Conservation (phyloP, 2,113 vertebrate species). For the Montifringilla adamsi region DNA sequence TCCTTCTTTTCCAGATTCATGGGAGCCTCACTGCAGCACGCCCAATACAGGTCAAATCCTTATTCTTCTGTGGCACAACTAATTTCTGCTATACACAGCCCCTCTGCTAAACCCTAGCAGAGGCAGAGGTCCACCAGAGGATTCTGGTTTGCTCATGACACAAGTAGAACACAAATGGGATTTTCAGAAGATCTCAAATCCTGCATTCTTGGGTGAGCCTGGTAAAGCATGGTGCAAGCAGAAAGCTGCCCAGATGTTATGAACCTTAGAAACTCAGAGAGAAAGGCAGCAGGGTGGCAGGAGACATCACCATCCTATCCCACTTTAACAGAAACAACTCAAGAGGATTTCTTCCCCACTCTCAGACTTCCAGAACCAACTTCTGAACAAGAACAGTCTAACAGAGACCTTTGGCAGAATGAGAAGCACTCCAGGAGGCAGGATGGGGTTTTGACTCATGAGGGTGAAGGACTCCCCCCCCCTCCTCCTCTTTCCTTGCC, state of each 20-base stretch:
- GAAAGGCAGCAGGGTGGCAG: background rate
- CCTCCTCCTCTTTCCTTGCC: background rate
- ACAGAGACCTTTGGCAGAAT: fast-evolving
- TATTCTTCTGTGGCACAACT: background rate
- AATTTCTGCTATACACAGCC: background rate
- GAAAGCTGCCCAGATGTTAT: background rate
- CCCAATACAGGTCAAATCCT: background rate
- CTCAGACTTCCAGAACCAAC: background rate
- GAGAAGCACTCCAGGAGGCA: background rate
- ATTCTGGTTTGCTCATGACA: background rate
- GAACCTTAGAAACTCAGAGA: background rate
- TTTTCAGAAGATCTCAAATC: background rate
- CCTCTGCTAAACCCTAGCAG: background rate
- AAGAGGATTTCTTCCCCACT: background rate
- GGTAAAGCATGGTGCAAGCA: background rate
- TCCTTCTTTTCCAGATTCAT: background rate
- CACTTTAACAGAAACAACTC: background rate
- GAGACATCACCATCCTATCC: background rate
- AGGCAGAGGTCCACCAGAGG: background rate
- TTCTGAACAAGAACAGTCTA: background rate
- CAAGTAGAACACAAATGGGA: background rate
- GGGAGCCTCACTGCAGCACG: background rate
- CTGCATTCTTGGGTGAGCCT: background rate
- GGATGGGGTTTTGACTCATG: background rate
- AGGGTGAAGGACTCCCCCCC: background rate